phyloP scores from a whole-genome alignment of 2,797 vertebrate genomes.

The Gymnocypris eckloni region DNA sequence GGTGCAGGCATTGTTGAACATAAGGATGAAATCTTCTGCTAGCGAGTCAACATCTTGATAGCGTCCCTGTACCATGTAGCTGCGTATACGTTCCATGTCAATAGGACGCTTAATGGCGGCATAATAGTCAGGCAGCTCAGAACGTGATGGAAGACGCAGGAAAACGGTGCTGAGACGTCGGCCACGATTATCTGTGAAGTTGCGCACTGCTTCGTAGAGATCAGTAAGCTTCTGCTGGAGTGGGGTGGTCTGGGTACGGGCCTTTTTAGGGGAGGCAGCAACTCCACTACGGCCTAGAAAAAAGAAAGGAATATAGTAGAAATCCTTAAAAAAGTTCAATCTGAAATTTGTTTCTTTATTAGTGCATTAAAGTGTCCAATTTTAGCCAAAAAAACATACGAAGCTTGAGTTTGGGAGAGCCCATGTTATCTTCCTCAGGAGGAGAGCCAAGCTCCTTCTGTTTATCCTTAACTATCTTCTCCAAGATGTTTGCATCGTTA shows the following conservation, averaged over 20 bases:
- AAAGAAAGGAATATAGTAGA: background rate
- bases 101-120: slow-evolving; percentile 96
- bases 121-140: slow-evolving; percentile 97
- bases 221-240: slow-evolving; percentile 96
- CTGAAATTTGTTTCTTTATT: background rate
- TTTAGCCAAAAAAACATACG: slow-evolving; percentile 77
- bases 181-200: slow-evolving; percentile 94
- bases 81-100: slow-evolving; percentile 97
- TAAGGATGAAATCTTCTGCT: slow-evolving; percentile 96
- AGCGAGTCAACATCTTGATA: slow-evolving; percentile 96
- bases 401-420: slow-evolving; percentile 95
- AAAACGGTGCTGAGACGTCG: slow-evolving; percentile 96
- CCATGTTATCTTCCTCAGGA: slow-evolving; percentile 91
- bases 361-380: background rate
- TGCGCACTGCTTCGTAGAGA: slow-evolving; percentile 95
- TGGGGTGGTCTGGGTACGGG: slow-evolving; percentile 96
- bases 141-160: slow-evolving; percentile 91
- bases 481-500: slow-evolving; percentile 94
- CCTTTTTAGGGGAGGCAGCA: slow-evolving; percentile 95
- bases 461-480: slow-evolving; percentile 96
- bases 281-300: slow-evolving; percentile 86
- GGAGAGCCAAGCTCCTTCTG: slow-evolving; percentile 92
- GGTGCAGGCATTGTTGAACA: slow-evolving; percentile 99
- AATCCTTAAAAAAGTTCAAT: background rate
- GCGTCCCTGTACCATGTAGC: slow-evolving; percentile 94